Evolutionary conservation across 2,113 vertebrate genomes (phyloP).

Genomic region (Serilophus lunatus): DNA sequence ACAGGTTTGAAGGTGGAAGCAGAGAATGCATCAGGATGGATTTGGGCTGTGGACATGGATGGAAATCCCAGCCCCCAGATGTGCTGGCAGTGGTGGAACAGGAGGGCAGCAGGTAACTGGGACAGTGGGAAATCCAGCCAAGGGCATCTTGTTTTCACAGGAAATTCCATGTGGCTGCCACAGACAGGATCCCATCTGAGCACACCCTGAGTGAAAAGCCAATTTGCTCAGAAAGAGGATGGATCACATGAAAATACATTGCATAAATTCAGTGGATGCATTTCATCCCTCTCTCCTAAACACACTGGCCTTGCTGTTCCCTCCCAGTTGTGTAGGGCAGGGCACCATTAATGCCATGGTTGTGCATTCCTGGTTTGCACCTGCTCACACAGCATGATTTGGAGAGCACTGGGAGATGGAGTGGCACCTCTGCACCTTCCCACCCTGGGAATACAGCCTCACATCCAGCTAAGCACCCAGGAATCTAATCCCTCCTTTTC

Average conservation of each 20-base stretch:
- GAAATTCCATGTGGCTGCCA: background rate
- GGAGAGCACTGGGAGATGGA: background rate
- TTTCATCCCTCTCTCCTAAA: background rate
- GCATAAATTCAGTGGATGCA: background rate
- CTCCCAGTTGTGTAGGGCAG: background rate
- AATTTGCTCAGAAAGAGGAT: background rate
- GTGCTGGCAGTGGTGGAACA: background rate
- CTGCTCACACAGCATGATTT: background rate
- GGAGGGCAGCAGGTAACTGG: background rate
- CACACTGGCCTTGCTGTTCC: background rate
- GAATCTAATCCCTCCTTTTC: background rate
- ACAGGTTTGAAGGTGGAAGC: background rate
- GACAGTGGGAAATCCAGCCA: background rate
- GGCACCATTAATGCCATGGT: no score
- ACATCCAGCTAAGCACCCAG: background rate
- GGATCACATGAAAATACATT: background rate
- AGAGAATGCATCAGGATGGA: rapidly evolving
- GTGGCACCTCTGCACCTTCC: background rate
- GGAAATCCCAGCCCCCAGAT: background rate
- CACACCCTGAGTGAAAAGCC: background rate
- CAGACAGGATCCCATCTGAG: background rate
- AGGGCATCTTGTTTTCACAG: background rate
- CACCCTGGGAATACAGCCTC: rapidly evolving
- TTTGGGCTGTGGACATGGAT: background rate
- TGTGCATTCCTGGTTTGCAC: background rate